A percentile compares a stretch with the other conserved stretches of the same genome.
Conservation (phyloP, 1,140 invertebrate genomes). For the Diploscapter pachys region DNA sequence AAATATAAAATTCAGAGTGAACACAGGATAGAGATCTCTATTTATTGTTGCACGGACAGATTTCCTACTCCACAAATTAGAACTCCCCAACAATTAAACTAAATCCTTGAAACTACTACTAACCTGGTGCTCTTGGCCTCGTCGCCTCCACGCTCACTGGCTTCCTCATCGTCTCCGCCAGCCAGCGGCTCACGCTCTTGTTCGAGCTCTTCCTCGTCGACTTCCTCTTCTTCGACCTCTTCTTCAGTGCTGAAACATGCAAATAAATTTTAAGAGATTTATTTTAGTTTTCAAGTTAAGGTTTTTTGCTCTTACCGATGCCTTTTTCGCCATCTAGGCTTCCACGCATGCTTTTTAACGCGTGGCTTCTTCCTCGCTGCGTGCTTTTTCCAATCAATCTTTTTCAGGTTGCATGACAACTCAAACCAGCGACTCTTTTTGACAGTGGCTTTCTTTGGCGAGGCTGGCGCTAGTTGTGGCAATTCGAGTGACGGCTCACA, state of each 20-base stretch:
- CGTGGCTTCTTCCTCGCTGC: conserved; percentile 15
- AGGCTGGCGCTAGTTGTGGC: not conserved
- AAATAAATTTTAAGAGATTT: not conserved
- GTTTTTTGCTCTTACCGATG: conserved; percentile 12
- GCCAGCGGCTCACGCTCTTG: conserved; percentile 8
- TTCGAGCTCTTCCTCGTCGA: conserved; percentile 26
- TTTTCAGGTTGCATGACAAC: conserved; percentile 18
- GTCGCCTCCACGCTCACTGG: not conserved
- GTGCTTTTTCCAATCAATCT: conserved; percentile 20
- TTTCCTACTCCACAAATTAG: not conserved
- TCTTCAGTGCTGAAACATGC: conserved; percentile 30
- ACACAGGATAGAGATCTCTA: too few species aligned
- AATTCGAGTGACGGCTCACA: conserved; percentile 1
- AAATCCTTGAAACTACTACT: too few species aligned
- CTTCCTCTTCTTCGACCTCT: conserved; percentile 30
- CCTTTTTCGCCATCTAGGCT: conserved; percentile 29
- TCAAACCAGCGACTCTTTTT: conserved; percentile 18
- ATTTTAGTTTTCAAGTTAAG: not conserved
- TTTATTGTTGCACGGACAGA: not conserved
- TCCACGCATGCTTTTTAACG: conserved; percentile 11
- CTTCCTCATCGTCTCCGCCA: conserved; percentile 15
- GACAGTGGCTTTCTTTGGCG: not conserved
- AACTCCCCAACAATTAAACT: too few species aligned
- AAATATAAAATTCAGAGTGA: too few species aligned
- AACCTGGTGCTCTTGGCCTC: too few species aligned